Evolutionary conservation across 2,888 invertebrate species (phyloP).

Genomic region (Eilema sororculum): DNA sequence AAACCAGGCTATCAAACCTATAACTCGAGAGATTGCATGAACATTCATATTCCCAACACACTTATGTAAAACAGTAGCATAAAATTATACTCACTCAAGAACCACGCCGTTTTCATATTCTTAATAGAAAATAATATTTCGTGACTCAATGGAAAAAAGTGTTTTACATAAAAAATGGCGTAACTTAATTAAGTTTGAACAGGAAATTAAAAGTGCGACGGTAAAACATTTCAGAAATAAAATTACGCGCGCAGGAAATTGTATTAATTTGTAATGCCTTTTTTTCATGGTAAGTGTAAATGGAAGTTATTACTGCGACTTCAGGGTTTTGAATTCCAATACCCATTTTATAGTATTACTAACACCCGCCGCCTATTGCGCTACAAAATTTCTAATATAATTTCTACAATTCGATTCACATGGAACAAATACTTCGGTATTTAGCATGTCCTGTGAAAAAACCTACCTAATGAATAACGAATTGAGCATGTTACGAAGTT

Average conservation of each 20-base stretch:
- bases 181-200: constrained; percentile 67
- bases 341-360: neutral
- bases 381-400: no score
- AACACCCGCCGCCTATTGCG: no score
- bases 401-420: no score
- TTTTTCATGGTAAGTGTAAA: constrained; percentile 30
- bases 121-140: constrained; percentile 54
- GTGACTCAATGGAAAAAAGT: constrained; percentile 55
- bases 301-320: no score
- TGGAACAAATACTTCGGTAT: no score
- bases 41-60: constrained; percentile 38
- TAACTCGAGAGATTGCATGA: constrained; percentile 37
- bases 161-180: constrained; percentile 48
- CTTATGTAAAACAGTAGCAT: constrained; percentile 46
- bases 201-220: constrained; percentile 70
- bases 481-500: no score
- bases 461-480: no score
- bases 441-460: no score
- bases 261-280: constrained; percentile 49
- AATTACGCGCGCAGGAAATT: constrained; percentile 53
- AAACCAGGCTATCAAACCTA: constrained; percentile 31
- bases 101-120: constrained; percentile 23
- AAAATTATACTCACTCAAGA: constrained; percentile 47
- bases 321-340: constrained; percentile 8
- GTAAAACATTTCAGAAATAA: constrained; percentile 55